Base-by-base conservation (phyloP, 1,140 invertebrate genomes). In the Bombus soroeensis region DNA sequence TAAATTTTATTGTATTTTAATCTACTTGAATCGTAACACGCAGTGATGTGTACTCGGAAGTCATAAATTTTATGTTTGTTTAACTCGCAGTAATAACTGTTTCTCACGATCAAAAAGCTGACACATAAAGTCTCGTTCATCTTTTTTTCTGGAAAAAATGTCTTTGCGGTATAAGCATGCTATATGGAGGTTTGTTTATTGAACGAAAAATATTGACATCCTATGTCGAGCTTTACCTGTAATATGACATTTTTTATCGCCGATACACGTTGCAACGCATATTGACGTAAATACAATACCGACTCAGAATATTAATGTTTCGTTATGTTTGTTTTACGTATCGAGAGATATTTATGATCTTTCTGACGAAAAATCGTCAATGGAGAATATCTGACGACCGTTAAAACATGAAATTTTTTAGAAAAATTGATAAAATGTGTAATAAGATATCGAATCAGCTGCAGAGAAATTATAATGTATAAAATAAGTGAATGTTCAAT, bases 161-260 rank as follows among this genome's bases (percentile, higher is more conserved):
- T 70, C 25, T 53, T 13, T 71, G n/a, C 22, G 53, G 18, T 64
- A 47, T 39, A 66, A 64, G 66, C 8, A 18, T 32, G 41, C 25
- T 8, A 28, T 59, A 4, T 34, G 28, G 34, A n/a, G 25, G 6
- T 6, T 22, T 53, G 43, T 47, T 81, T 57, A 32, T 57, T 18
- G 34, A 83, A 43, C 10, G 43, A 32, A 76, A 76, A 76, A 81
- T 72, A 81, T 81, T 53, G 68, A 71, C 68, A 41, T 57, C 34
- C 47, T 81, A 39, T 81, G 47, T 57, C 28, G 25, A 57, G 34
- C 47, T 81, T 53, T 81, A 10, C 15, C 9, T 32, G 25, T 68
- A 37, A n/a, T 72, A 39, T 18, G 5, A 34, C 68, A 25, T 10
- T 57, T 70, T 39, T 80, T 34, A 28, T 57, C 39, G 1, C 13